Conservation (phyloP, 2,888 invertebrate genomes). For the Netelia inedita region DNA sequence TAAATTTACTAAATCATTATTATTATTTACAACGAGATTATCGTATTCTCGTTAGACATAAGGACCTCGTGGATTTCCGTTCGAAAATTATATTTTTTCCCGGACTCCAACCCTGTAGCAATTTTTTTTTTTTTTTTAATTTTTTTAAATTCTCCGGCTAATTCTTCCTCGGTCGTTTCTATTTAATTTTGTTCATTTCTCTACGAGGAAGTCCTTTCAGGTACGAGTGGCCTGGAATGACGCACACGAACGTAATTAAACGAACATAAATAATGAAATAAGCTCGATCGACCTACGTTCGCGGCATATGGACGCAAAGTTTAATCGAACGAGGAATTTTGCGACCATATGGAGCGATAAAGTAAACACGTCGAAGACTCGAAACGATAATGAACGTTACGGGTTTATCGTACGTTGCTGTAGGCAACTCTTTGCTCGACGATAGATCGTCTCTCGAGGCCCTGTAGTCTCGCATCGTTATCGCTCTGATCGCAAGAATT, state of each 20-base stretch:
- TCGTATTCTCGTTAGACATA: constrained; percentile 2
- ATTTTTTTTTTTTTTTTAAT: constrained; percentile 22
- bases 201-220: constrained; percentile 21
- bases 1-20: constrained; percentile 17
- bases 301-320: background rate
- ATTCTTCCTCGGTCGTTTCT: background rate
- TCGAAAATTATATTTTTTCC: constrained; percentile 9
- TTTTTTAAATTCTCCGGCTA: background rate
- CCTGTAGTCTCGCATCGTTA: constrained; percentile 32
- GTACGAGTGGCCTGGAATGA: constrained; percentile 47
- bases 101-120: constrained; percentile 53
- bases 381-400: constrained; percentile 8
- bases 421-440: constrained; percentile 48
- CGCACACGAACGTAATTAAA: constrained; percentile 5
- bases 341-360: constrained; percentile 17
- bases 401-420: constrained; percentile 44
- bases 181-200: background rate
- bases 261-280: background rate
- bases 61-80: constrained; percentile 26
- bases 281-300: background rate
- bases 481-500: constrained; percentile 58
- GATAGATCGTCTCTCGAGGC: constrained; percentile 54
- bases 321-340: background rate
- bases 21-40: constrained; percentile 34
- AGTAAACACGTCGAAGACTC: constrained; percentile 3